Base-by-base conservation (phyloP, 1,140 invertebrate species). In the Hyles euphorbiae region DNA sequence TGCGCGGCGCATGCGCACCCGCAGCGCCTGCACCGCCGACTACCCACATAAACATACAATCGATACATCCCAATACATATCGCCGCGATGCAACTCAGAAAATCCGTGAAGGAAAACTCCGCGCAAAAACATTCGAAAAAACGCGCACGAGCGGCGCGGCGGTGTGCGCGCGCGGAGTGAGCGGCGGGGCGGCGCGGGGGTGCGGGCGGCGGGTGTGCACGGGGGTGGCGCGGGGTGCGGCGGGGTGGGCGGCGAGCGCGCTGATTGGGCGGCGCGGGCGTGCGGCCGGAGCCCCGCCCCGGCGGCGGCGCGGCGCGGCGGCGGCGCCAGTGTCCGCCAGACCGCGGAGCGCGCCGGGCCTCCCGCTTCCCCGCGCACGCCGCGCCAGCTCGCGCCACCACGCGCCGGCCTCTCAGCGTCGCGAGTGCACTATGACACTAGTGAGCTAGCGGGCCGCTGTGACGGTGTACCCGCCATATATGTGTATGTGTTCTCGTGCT, bases 391-490 rank as follows among this genome's bases (percentile, higher is more conserved):
- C 79, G 78, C 81, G 82, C 77, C 61, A 73, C 45, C 54, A 11
- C 73, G 76, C 76, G 69, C 70, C 69, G 72, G 70, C 68, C 65
- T 60, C 69, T 66, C 47, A 71, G 76, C 86, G 81, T 76, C 84
- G 85, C 85, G 85, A 84, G 85, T 88, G 85, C 83, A 88, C 68
- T 85, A 88, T 88, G 85, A 87, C 83, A 87, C 81, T 87, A 76
- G 83, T 85, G 83, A 88, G 85, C 79, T 88, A 88, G 83, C 84
- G 85, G 81, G 79, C 84, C 82, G 79, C 73, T 76, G 83, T 86
- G 83, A 85, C 81, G 81, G 83, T 86, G 81, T 86, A 75, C 65
- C 22, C 63, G 71, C 66, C 68, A 73, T 83, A 76, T 54, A 76
- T 81, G 81, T 88, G 83, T 85, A 74, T 82, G 83, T 85, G 87